Conservation (phyloP, 1,140 invertebrate species). For the Leptinotarsa undecemlineata region DNA sequence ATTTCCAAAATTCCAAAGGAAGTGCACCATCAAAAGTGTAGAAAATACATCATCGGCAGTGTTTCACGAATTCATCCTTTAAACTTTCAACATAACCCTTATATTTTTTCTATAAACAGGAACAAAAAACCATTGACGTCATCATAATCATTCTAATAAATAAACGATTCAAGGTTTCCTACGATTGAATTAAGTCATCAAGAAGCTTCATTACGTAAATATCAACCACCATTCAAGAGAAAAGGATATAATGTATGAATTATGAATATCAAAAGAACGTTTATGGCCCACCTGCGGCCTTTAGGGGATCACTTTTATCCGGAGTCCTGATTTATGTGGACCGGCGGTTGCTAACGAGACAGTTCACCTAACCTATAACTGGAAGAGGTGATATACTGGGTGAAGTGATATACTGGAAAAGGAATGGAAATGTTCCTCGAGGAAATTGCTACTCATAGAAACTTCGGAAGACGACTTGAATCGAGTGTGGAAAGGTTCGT, state of each 20-base stretch:
- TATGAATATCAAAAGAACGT: constrained; percentile 48
- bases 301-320: constrained; percentile 41
- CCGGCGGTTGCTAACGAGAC: constrained; percentile 47
- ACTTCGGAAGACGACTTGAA: not conserved
- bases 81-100: too few species aligned
- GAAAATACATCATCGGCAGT: too few species aligned
- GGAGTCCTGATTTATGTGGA: constrained; percentile 47
- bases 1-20: too few species aligned
- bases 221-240: constrained; percentile 25
- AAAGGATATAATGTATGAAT: constrained; percentile 45
- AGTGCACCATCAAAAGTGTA: too few species aligned
- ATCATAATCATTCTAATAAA: too few species aligned
- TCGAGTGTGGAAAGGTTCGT: not conserved
- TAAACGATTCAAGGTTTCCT: not conserved
- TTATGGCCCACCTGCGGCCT: constrained; percentile 52
- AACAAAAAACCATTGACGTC: too few species aligned
- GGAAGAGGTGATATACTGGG: constrained; percentile 41
- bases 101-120: too few species aligned
- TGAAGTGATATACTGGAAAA: constrained; percentile 38
- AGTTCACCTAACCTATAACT: constrained; percentile 41
- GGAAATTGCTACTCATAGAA: not conserved
- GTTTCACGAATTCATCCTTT: too few species aligned
- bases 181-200: not conserved
- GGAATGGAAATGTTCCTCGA: not conserved
- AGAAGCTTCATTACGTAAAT: constrained; percentile 33